Conservation (phyloP, 2,113 vertebrate species). For the Sinocyclocheilus grahami region DNA sequence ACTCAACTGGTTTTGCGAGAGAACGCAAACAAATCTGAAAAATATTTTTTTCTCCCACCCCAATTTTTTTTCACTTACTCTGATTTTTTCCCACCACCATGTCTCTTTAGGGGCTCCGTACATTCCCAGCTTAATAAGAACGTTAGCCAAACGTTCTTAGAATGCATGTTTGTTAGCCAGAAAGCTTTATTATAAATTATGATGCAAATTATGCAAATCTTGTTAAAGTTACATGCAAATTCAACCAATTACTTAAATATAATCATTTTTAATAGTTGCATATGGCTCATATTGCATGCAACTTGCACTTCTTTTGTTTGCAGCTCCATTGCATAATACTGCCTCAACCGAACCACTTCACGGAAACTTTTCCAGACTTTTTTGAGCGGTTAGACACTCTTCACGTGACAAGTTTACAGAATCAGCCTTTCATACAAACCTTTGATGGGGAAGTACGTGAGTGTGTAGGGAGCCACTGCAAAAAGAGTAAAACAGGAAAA, state of each 20-base stretch:
- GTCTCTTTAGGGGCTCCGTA: too few relatives aligned
- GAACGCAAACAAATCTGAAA: too few relatives aligned
- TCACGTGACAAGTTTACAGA: constrained; percentile 13
- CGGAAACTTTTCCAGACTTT: not conserved
- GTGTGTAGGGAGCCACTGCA: constrained; percentile 74
- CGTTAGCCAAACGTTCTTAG: too few relatives aligned
- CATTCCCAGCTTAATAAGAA: too few relatives aligned
- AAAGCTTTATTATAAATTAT: not conserved
- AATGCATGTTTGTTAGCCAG: too few relatives aligned
- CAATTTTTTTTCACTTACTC: too few relatives aligned
- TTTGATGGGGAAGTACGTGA: constrained; percentile 73
- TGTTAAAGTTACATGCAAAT: not conserved
- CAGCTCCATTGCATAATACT: not conserved
- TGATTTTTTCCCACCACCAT: too few relatives aligned
- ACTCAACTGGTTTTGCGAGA: too few relatives aligned
- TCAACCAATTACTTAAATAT: not conserved
- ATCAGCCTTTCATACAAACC: constrained; percentile 56
- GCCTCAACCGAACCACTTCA: not conserved
- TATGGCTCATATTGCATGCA: not conserved
- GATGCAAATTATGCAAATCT: not conserved
- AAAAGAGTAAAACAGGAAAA: not conserved
- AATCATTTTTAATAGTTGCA: not conserved
- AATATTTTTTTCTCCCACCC: too few relatives aligned
- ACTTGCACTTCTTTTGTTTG: not conserved
- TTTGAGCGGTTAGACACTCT: not conserved